Conservation (phyloP, 1,140 invertebrate genomes). For the Heliconius congener region DNA sequence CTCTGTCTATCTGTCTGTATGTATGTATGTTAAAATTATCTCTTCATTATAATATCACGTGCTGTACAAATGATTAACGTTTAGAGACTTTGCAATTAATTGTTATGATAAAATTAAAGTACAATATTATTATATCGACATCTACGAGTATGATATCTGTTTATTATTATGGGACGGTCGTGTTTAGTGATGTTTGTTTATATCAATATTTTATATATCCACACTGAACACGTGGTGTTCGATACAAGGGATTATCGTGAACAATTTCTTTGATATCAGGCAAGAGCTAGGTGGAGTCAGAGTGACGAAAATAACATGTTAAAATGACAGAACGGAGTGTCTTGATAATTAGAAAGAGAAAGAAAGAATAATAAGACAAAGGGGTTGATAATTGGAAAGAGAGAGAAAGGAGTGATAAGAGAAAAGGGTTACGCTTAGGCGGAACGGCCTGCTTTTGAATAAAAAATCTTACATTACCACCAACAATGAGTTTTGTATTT, state of each 20-base stretch:
- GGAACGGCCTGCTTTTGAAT: no score
- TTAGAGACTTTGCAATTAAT: constrained; percentile 27
- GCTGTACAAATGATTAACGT: constrained; percentile 26
- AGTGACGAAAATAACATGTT: no score
- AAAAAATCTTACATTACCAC: no score
- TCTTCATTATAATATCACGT: not conserved
- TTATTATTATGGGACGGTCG: not conserved
- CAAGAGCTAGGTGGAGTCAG: no score
- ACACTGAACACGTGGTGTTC: not conserved
- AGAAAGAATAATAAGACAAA: no score
- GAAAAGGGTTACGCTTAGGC: no score
- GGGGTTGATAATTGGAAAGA: no score
- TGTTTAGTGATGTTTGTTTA: constrained; percentile 16
- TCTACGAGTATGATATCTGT: not conserved
- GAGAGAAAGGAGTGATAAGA: no score
- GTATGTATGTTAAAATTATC: not conserved
- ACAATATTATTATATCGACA: constrained; percentile 22
- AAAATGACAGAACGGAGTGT: no score
- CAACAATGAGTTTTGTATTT: no score
- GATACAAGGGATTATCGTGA: not conserved
- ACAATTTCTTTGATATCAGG: not conserved
- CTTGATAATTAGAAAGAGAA: no score
- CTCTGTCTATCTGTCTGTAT: not conserved
- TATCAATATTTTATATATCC: constrained; percentile 13
- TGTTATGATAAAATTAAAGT: constrained; percentile 19